Evolutionary conservation across 2,888 invertebrate genomes (phyloP), one percentile per base, ranked within the genome.

Genomic region (Drosophila emarginata): DNA sequence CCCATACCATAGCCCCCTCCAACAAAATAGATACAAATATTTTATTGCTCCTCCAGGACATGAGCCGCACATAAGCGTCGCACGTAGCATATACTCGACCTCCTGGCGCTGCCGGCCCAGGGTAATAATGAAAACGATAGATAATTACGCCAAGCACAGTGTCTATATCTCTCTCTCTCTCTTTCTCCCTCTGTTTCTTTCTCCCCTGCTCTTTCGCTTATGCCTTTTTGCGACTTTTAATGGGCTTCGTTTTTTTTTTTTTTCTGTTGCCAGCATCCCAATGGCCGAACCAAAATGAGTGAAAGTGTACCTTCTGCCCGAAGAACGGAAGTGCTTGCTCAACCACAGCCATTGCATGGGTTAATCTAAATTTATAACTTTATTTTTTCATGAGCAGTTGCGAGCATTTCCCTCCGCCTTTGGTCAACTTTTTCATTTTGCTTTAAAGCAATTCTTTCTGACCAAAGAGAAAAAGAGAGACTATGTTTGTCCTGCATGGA

Each of bases 41-140:
- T 88, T 89, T 89, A 89, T 89, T 88, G 85, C 78, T 76, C 89
- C 88, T 87, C 61, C 60, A 89, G 89, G 89, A 87, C 82, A 82
- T 80, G 73, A 64, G 72, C 66, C 69, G 56, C 68, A 68, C 73
- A 69, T 62, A 64, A 65, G 66, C 72, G 53, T 39, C 52, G 62
- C 66, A 70, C 67, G 73, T 61, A 28, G 72, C 76, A 67, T 67
- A 78, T 66, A 72, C 80, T 72, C 69, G 72, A 75, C 68, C 45
- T 45, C 45, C 45, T 45, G 45, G 45, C 45, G 45, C 45, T 45
- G 45, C 45, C 45, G 21, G 40, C 40, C 72, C 61, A 51, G 61
- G 76, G 66, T 71, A 72, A 75, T 82, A 83, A 87, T 86, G 86
- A 88, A 86, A 80, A 62, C 84, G 71, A 76, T 86, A 86, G 88